Base-by-base conservation (phyloP, 2,888 invertebrate genomes). In the Andrena haemorrhoa region DNA sequence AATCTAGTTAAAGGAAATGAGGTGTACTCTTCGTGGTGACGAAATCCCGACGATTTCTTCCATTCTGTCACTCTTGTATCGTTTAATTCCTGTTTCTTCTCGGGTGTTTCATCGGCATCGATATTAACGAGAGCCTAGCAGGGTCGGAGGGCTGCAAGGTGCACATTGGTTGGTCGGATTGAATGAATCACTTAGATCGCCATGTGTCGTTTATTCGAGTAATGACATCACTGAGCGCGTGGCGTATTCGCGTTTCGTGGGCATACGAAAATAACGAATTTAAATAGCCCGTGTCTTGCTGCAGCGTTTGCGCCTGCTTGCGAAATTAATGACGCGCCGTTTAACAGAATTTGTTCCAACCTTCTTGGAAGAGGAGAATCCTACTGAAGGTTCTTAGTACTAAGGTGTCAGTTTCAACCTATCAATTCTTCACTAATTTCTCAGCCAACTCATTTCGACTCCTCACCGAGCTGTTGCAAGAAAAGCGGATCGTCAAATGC, bases 1-100 rank as follows among this genome's bases (percentile, higher is more conserved):
- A 71, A 69, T 83, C 75, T 51, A 77, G 60, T 85, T 79, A 68
- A 81, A 53, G 60, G 73, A 85, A 85, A 65, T 74, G 75, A 60
- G 64, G 51, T 26, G 56, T 66, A 23, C 35, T 65, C 49, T 8
- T 35, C 56, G 47, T 4, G 64, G n/a, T 81, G 65, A 68, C 74
- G 66, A 74, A 84, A 79, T 84, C 66, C 41, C 10, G 63, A 75
- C 31, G 33, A 61, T 3, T 12, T 61, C 58, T 70, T 20, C 29
- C 49, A 61, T 61, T 70, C 10, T 33, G 47, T 41, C 31, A 53
- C 29, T 12, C 56, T 23, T 33, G n/a, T 7, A 6, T 29, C 49
- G 16, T 26, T 20, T 31, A 60, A 61, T 75, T 75, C 68, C 31
- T 26, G 20, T 35, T 49, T 23, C 12, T 7, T 31, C 10, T n/a